Evolutionary conservation across 2,888 invertebrate species (phyloP).

Genomic region (Heterodera filipjevi): DNA sequence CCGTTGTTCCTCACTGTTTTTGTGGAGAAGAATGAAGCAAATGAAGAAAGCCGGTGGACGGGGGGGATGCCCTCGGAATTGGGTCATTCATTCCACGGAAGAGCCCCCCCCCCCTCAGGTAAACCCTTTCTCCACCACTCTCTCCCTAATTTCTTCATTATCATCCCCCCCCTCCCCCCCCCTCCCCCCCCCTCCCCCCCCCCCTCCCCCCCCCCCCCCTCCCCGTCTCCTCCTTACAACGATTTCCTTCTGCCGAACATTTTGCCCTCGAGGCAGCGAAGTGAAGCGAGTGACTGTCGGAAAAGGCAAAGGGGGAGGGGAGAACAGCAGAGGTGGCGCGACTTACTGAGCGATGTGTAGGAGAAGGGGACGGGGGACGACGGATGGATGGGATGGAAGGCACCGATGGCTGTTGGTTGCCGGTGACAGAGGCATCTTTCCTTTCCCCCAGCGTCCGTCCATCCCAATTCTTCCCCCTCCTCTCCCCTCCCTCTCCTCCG

Average conservation of each 20-base stretch:
- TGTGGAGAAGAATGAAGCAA: background rate
- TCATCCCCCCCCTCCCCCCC: too few species aligned
- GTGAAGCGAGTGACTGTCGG: constrained; percentile 5
- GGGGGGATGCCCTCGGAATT: background rate
- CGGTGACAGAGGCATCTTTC: background rate
- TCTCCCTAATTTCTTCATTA: too few species aligned
- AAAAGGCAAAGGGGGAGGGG: background rate
- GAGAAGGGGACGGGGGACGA: background rate
- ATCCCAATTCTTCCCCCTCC: constrained; percentile 12
- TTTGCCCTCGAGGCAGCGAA: constrained; percentile 6
- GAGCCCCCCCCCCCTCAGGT: background rate
- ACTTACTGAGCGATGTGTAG: background rate
- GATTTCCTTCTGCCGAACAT: background rate
- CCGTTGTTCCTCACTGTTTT: constrained; percentile 5
- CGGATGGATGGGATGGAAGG: background rate
- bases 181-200: too few species aligned
- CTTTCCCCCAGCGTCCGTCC: background rate
- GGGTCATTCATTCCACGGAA: constrained; percentile 1
- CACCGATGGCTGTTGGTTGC: background rate
- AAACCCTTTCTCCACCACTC: background rate
- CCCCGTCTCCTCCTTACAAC: background rate
- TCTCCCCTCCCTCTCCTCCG: background rate
- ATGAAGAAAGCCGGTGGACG: background rate
- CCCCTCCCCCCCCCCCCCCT: background rate
- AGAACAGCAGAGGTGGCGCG: constrained; percentile 4